Evolutionary conservation across 1,140 invertebrate genomes (phyloP), one percentile per base, ranked within the genome.

Genomic region (Thaumatotibia leucotreta): DNA sequence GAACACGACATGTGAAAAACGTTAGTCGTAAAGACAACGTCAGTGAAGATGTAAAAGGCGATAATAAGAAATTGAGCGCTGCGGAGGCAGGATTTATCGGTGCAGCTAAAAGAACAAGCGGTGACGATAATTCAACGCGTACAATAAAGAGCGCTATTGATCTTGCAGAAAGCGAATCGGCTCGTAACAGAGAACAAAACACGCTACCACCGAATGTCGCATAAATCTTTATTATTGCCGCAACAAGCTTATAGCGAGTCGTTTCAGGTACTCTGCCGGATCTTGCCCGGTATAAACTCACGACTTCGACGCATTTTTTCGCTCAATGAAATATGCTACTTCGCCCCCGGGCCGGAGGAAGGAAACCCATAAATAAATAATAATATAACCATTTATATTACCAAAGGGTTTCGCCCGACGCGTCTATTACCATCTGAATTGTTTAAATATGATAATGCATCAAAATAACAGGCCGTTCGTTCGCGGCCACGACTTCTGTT

Each of bases 361-460:
- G 85, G 88, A 84, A 88, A 81, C 77, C 79, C 88, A 89, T 91
- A 91, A 91, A 91, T 91, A 89, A 91, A 91, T 89, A 91, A 88
- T 91, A 91, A 91, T 89, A 84, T 77, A 83, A 85, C 85, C 86
- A 89, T 90, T 90, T 89, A 90, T 89, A 89, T 87, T 89, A 87
- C 88, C 79, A 88, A 90, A 90, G 88, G 86, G 88, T 88, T 90
- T 87, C 76, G 74, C 78, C 80, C 85, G 88, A 90, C 86, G 85
- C 86, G 84, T 89, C 88, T 90, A 90, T 90, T 90, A 90, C 86
- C 88, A 90, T 90, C 80, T 76, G 84, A 88, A 90, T 90, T 88
- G 88, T 89, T 90, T 89, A 86, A 90, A 90, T 90, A 90, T 90
- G 88, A 88, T 88, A 90, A 90, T 90, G 84, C 78, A 88, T 89